Evolutionary conservation across 2,113 vertebrate genomes (phyloP).

Genomic region (Parus major): DNA sequence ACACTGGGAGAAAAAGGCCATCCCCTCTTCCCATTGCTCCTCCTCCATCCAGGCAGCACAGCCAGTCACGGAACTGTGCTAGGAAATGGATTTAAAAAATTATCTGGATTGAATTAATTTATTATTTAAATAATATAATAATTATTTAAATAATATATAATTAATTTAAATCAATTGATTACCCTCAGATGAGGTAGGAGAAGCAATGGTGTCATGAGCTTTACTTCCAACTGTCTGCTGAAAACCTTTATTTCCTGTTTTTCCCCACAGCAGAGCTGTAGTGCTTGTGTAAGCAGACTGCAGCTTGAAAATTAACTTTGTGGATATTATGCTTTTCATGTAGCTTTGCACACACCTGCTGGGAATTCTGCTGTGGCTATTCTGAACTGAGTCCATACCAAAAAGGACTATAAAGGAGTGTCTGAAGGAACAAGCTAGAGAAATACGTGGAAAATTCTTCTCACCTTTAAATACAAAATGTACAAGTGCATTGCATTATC

Average conservation of each 20-base stretch:
- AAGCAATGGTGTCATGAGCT: background rate
- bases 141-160: too few relatives aligned
- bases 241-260: background rate
- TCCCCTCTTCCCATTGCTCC: background rate
- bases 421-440: background rate
- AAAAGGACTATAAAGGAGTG: background rate
- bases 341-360: background rate
- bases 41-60: background rate
- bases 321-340: background rate
- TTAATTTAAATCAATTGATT: too few relatives aligned
- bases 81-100: background rate
- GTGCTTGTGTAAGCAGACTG: accelerated
- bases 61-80: accelerated
- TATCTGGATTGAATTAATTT: background rate
- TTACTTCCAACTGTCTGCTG: background rate
- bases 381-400: background rate
- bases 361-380: background rate
- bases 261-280: background rate
- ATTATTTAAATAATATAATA: too few relatives aligned
- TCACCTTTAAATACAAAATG: background rate
- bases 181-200: background rate
- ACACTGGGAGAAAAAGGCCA: background rate
- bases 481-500: background rate
- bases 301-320: background rate
- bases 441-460: background rate